Percentiles rank a stretch among this genome's conserved stretches.
Conservation (phyloP, 2,888 invertebrate species). For the Mesorhabditis spiculigera region DNA sequence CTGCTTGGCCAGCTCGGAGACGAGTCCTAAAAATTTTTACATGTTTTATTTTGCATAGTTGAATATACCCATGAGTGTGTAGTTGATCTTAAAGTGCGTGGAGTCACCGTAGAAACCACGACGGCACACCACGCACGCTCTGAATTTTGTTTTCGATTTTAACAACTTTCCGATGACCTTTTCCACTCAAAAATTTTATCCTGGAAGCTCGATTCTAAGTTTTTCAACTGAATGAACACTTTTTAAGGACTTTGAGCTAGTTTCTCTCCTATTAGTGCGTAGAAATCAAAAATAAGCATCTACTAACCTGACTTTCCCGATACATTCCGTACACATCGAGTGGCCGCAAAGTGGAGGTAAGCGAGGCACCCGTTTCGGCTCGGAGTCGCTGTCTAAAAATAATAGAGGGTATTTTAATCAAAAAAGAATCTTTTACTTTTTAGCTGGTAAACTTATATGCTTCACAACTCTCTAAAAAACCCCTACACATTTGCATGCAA, state of each 20-base stretch:
- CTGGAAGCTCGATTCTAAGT: not conserved
- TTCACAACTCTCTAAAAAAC: not conserved
- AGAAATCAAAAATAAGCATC: not conserved
- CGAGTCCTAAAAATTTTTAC: not conserved
- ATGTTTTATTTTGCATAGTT: not conserved
- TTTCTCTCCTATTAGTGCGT: not conserved
- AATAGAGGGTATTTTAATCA: too few relatives aligned
- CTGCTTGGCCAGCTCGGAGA: not conserved
- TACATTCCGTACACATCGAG: not conserved
- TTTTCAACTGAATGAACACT: not conserved
- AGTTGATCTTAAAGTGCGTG: conserved; percentile 4
- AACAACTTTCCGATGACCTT: not conserved
- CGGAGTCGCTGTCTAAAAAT: not conserved
- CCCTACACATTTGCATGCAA: not conserved
- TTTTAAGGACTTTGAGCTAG: not conserved
- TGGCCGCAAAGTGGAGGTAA: conserved; percentile 3
- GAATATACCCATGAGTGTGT: not conserved
- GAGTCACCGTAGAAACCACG: not conserved
- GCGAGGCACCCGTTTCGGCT: not conserved
- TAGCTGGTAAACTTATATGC: not conserved
- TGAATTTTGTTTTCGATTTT: not conserved
- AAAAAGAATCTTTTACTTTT: not conserved
- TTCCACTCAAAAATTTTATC: not conserved
- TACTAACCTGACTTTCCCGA: not conserved
- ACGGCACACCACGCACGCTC: not conserved